Evolutionary conservation across 2,888 invertebrate genomes (phyloP), one percentile per base, ranked within the genome.

Genomic region (Melolontha melolontha): DNA sequence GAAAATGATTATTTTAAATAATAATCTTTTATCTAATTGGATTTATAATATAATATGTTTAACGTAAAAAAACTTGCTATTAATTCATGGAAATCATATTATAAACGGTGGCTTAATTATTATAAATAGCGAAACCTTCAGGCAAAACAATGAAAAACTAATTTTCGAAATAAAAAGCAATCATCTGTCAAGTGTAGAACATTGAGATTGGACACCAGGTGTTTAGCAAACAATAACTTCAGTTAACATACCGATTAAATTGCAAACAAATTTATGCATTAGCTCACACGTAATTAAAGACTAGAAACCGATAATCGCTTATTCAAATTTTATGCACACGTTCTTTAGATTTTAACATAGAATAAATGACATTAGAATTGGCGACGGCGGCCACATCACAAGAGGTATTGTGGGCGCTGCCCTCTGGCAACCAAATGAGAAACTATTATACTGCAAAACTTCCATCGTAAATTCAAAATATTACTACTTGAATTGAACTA

Each of bases 271-370:
- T 47, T 16, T 17, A 47, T 47, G 41, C 62, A 47, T 29, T 42
- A 62, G 7, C 22, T 27, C 47, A 17, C 42, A 17, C 62, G 42
- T 65, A 65, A 65, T 65, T 65, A 65, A 51, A 65, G 64, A 51
- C 44, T 12, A 40, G 50, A 1, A 50, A 17, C 52, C 64, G 52
- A 54, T 65, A 65, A 62, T 62, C 44, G n/a, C 11, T 17, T 65
- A 65, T 65, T 64, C 39, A 64, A 64, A 64, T 64, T 64, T 64
- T 64, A 64, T 51, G 51, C 64, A 51, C 51, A 57, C 14, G 42
- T 41, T n/a, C 41, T 40, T 39, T 41, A 12, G 14, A 16, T 39
- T 29, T 42, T 29, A 62, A 44, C 27, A 29, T 14, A 22, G 44
- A 62, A 62, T 62, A 12, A 22, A 50, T 51, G 64, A 34, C 64